Evolutionary conservation across 2,888 invertebrate genomes (phyloP).

Genomic region (Plagodis dolabraria): DNA sequence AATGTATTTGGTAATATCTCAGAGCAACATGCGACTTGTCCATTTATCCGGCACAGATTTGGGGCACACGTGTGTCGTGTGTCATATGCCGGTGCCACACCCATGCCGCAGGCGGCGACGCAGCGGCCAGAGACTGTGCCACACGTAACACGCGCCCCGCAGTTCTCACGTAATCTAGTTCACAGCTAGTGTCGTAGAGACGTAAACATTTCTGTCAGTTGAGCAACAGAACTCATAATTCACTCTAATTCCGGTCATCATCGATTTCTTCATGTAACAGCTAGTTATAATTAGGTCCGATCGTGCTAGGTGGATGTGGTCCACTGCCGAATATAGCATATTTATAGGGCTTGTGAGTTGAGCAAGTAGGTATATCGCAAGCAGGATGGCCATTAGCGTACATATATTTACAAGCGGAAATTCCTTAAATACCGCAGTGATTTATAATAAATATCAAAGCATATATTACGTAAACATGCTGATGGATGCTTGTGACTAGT

Average conservation of each 20-base stretch:
- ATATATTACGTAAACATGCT: neutral
- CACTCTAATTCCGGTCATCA: conserved; percentile 8
- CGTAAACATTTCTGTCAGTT: conserved; percentile 15
- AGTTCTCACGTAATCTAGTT: conserved; percentile 11
- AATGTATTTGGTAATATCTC: conserved; percentile 16
- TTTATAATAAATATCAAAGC: conserved; percentile 7
- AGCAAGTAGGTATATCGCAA: conserved; percentile 24
- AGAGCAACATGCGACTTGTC: conserved; percentile 2
- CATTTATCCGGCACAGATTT: conserved; percentile 30
- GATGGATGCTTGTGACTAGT: too few relatives aligned
- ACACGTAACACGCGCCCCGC: conserved; percentile 3
- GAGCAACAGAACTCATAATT: conserved; percentile 9
- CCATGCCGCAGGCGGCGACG: neutral
- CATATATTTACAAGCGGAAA: conserved; percentile 32
- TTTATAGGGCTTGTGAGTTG: conserved; percentile 22
- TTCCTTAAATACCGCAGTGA: conserved; percentile 17
- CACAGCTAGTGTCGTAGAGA: conserved; percentile 6
- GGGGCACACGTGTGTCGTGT: conserved; percentile 42
- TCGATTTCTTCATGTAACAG: conserved; percentile 7
- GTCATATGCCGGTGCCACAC: conserved; percentile 5
- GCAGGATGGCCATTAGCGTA: conserved; percentile 30
- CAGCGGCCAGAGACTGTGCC: neutral
- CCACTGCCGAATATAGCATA: conserved; percentile 26
- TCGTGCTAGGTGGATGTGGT: conserved; percentile 14
- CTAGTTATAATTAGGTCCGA: conserved; percentile 24